Evolutionary conservation across 1,140 invertebrate genomes (phyloP), one percentile per base, ranked within the genome.

Genomic region (Thereuonema tuberculata): DNA sequence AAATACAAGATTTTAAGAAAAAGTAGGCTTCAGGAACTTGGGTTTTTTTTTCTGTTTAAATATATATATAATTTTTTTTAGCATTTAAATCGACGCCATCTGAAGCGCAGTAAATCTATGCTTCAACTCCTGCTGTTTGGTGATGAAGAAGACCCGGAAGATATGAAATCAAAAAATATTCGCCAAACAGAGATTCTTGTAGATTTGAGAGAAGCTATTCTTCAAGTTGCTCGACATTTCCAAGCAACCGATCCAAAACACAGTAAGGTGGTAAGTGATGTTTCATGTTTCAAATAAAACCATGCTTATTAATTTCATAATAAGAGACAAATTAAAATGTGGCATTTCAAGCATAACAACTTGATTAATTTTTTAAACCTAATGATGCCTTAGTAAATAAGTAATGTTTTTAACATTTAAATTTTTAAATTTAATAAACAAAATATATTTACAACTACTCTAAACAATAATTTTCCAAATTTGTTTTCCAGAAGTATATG

Each of bases 91-190:
- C 75, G 85, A 66, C 80, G 93, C 50, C 90, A 96, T 76, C 80
- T 98, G 61, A 89, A 90, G 67, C 85, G 89, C 68, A 89, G 79
- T 57, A 93, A 94, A 76, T 95, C 93, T 0, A 81, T 95, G 59
- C 80, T 96, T 50, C 90, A 93, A 71, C 80, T 88, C 56, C 81
- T 95, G 67, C 76, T 95, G 14, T 96, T 96, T 77, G 89, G 90
- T 50, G 80, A 80, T 61, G 76, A 79, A 48, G 82, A 84, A 68
- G 78, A 78, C 58, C 77, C 76, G 61, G 87, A 92, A 65, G 89
- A 93, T 71, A 78, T 87, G 23, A 91, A 93, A 72, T 90, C 85
- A 58, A 99, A 99, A 76, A 99, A 99, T 78, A 90, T 99, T 58
- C 83, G 90, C 61, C 95, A 98, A 77, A 89, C 87, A 71, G 89